Evolutionary conservation across 2,113 vertebrate species (phyloP).

Genomic region (Tichodroma muraria): DNA sequence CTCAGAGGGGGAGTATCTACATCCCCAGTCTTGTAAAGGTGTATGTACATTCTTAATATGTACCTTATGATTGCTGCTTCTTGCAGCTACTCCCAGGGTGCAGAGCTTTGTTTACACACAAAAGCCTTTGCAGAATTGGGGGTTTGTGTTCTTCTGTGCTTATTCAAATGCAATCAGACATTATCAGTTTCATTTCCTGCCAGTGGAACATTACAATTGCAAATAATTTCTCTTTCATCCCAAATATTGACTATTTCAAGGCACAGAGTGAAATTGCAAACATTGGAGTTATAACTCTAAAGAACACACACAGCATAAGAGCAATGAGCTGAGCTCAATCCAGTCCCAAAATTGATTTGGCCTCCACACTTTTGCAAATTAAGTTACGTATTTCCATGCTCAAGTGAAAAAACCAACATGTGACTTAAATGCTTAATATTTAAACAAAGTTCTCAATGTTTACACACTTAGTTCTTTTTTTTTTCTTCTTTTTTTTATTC

Average conservation of each 20-base stretch:
- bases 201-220: background rate
- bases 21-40: background rate
- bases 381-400: constrained; percentile 3
- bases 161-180: constrained; percentile 4
- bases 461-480: background rate
- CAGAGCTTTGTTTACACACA: background rate
- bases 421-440: constrained; percentile 20
- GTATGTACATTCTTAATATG: background rate
- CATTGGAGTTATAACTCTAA: background rate
- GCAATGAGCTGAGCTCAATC: background rate
- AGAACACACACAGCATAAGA: background rate
- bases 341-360: constrained; percentile 23
- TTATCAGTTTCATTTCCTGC: constrained; percentile 12
- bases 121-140: background rate
- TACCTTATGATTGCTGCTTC: background rate
- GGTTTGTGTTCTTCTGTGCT: background rate
- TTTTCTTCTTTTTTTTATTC: background rate
- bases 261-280: background rate
- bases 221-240: constrained; percentile 30
- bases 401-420: constrained; percentile 19
- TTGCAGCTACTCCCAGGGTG: background rate
- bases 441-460: constrained; percentile 23
- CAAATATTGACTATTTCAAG: constrained; percentile 23
- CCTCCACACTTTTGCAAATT: constrained; percentile 31
- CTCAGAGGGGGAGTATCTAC: background rate